Percentiles rank a stretch among this genome's conserved stretches.
Conservation (phyloP, 2,797 vertebrate genomes). For the Cirrhinus mrigala region DNA sequence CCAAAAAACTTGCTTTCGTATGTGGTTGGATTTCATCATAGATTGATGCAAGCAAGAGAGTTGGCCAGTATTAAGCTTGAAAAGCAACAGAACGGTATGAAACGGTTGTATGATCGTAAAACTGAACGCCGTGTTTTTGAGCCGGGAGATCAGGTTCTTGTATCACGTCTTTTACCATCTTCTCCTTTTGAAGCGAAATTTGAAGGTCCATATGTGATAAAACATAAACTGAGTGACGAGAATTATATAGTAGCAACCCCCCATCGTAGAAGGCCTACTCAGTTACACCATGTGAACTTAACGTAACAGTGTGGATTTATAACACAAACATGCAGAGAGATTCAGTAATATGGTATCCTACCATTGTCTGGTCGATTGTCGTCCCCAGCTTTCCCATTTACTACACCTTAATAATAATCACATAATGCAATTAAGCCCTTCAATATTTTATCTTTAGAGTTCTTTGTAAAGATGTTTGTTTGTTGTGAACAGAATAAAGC, state of each 20-base stretch:
- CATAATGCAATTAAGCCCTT: neutral
- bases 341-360: neutral
- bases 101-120: neutral
- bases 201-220: neutral
- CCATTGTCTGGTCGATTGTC: neutral
- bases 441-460: neutral
- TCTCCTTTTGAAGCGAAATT: neutral
- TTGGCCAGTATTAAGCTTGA: neutral
- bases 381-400: neutral
- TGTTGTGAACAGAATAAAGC: neutral
- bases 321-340: neutral
- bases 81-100: neutral
- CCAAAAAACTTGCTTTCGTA: neutral
- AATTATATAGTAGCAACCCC: neutral
- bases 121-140: neutral
- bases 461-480: neutral
- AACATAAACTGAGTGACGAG: neutral
- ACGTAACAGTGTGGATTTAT: no score
- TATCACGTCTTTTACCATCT: neutral
- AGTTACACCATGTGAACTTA: neutral
- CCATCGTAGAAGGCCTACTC: neutral
- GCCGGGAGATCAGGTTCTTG: neutral
- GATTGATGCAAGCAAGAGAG: neutral
- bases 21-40: neutral
- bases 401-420: neutral